Evolutionary conservation across 2,888 invertebrate species (phyloP), one percentile per base, ranked within the genome.

Genomic region (Cabera pusaria): DNA sequence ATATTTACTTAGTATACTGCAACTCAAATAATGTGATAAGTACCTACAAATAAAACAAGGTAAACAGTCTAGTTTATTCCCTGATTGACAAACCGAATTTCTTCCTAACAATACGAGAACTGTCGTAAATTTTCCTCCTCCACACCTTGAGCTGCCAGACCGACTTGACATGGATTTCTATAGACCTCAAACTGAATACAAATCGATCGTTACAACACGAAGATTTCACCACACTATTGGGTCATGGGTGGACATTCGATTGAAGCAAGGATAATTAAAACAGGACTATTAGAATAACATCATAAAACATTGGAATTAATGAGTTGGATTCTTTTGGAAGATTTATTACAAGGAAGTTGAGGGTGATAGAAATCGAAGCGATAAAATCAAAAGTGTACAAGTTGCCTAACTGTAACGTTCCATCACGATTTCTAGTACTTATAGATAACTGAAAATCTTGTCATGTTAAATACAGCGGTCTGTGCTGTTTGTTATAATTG

Each of bases 121-220:
- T 57, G 55, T 64, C 66, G 67, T 86, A 82, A 81, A 83, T 85
- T 84, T 81, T 79, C 84, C 85, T 80, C 55, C 61, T 66, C 57
- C 63, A 64, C 67, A 70, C 78, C 79, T 80, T 78, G 75, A 67
- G 71, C 64, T 70, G 77, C 67, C 73, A 67, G 73, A 71, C n/a
- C 74, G 70, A 77, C 88, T 87, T 88, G 87, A 88, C 88, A 88
- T 87, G 86, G 84, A 85, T 87, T 86, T 83, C 85, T 77, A 86
- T 72, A 73, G 70, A 59, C 59, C 67, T 65, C 74, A 66, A 56
- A 65, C 71, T 78, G 88, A 85, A 88, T 88, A 88, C 87, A 74
- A 86, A 88, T 71, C 52, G 65, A 51, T 53, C 49, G 72, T 88
- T 87, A 78, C 86, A 71, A 77, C 85, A 86, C 62, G 75, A 81